phyloP scores from a whole-genome alignment of 2,113 vertebrate species.

The Paracanthobrama guichenoti region DNA sequence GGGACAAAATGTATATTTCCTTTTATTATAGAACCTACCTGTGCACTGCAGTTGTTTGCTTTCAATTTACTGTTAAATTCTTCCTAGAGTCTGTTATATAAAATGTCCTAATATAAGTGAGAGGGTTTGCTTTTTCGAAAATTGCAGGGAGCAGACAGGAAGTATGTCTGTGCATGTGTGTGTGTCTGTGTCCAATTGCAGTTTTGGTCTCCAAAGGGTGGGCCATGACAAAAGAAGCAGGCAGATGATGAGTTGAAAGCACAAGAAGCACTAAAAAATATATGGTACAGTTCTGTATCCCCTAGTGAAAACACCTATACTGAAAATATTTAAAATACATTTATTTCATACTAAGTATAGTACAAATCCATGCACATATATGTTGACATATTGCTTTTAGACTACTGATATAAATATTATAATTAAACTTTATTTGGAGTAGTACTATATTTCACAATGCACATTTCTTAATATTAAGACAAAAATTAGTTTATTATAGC shows the following conservation, averaged over 20 bases:
- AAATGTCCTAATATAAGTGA: neutral
- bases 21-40: neutral
- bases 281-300: neutral
- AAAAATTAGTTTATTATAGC: no score
- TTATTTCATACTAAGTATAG: no score
- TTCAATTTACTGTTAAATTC: constrained; percentile 13
- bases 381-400: no score
- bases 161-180: neutral
- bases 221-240: neutral
- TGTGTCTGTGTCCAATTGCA: neutral
- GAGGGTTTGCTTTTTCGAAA: neutral
- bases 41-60: neutral
- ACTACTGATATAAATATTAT: no score
- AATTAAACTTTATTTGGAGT: no score
- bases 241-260: neutral
- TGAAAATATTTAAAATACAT: no score
- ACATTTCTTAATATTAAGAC: no score
- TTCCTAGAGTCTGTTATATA: neutral
- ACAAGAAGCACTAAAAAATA: neutral
- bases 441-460: no score
- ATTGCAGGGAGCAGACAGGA: constrained; percentile 12
- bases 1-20: neutral
- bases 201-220: neutral
- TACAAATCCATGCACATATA: no score
- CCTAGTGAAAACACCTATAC: no score